Conservation (phyloP, 2,797 vertebrate genomes). For the Dromococcyx pavoninus region DNA sequence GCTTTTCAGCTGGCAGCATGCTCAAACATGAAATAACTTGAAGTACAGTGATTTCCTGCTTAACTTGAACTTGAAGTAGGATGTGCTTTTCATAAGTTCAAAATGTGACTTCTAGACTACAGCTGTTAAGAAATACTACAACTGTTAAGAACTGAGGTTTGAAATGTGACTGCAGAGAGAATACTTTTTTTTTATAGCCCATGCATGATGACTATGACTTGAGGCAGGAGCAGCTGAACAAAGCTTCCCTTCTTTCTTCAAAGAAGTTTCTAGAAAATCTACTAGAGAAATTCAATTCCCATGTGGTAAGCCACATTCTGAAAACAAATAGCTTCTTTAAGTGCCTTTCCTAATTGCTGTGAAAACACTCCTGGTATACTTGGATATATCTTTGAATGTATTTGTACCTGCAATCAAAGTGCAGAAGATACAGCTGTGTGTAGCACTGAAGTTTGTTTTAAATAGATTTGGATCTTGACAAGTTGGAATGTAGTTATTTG, state of each 20-base stretch:
- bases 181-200: constrained; percentile 82
- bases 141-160: no score
- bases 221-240: constrained; percentile 98
- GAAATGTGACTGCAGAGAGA: no score
- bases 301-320: constrained; percentile 85
- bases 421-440: neutral
- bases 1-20: neutral
- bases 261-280: constrained; percentile 99
- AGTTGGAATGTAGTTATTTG: neutral
- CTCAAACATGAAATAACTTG: neutral
- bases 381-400: neutral
- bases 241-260: constrained; percentile 97
- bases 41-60: neutral
- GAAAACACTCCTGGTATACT: neutral
- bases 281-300: constrained; percentile 97
- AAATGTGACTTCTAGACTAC: neutral
- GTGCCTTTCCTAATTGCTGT: neutral
- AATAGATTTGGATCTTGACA: neutral
- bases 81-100: neutral
- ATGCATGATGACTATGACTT: constrained; percentile 99
- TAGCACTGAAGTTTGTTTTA: neutral
- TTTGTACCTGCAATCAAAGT: neutral
- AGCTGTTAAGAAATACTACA: neutral
- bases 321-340: neutral
- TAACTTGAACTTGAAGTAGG: neutral